These are phyloP conservation scores for Leptodactylus fuscus DNA, from an alignment of 2,113 vertebrate genomes.

Conservation along the genomic window DNA sequence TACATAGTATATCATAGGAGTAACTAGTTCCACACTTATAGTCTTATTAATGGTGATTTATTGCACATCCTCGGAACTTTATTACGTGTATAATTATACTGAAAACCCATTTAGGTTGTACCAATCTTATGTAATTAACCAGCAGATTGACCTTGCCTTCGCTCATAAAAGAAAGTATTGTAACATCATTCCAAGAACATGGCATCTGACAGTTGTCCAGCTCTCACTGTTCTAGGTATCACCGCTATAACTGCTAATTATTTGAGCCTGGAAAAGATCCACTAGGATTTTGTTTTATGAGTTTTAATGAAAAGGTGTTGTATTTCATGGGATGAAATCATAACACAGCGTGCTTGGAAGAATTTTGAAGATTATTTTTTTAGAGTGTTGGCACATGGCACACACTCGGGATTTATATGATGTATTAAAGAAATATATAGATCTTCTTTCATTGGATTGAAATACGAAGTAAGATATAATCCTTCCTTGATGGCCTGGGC, in stretches of 20 bases:
- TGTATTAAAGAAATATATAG: conserved; percentile 79
- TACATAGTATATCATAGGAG: neutral
- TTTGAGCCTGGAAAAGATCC: conserved; percentile 73
- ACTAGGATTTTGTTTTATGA: conserved; percentile 80
- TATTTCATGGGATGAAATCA: conserved; percentile 87
- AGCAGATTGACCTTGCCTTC: conserved; percentile 23
- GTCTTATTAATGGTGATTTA: conserved; percentile 27
- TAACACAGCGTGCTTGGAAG: conserved; percentile 80
- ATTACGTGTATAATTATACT: neutral
- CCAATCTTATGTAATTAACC: conserved; percentile 31
- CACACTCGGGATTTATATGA: conserved; percentile 73
- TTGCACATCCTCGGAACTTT: conserved; percentile 2
- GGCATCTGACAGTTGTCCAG: conserved; percentile 67
- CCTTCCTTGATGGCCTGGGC: conserved; percentile 71
- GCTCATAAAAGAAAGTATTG: conserved; percentile 32
- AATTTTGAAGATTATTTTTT: conserved; percentile 84
- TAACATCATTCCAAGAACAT: conserved; percentile 56
- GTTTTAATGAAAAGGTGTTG: conserved; percentile 83
- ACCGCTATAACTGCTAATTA: conserved; percentile 77
- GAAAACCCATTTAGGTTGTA: conserved; percentile 20
- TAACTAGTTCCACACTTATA: neutral
- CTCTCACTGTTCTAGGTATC: conserved; percentile 73
- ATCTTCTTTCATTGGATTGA: conserved; percentile 76
- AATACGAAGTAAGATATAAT: conserved; percentile 79
- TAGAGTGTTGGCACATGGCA: conserved; percentile 75